Evolutionary conservation across 2,113 vertebrate species (phyloP).

Genomic region (Euleptes europaea): DNA sequence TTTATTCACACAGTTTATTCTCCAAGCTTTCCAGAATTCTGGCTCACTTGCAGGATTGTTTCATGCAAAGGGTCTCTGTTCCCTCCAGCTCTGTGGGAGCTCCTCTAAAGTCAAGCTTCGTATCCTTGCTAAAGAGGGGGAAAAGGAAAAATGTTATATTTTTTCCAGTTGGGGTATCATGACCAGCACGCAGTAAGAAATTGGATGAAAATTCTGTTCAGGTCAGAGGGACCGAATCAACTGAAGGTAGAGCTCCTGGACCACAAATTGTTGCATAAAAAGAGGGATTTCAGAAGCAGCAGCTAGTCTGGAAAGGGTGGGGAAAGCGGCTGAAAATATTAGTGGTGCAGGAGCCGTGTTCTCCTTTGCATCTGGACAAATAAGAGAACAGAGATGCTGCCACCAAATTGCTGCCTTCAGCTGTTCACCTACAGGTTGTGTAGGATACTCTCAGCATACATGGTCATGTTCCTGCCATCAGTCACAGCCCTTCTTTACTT

Average conservation of each 20-base stretch:
- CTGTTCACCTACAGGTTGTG: background rate
- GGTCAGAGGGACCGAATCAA: background rate
- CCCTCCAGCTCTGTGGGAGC: background rate
- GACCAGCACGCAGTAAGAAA: background rate
- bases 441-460: background rate
- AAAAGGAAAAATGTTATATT: too few species aligned
- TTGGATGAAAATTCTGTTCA: background rate
- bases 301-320: background rate
- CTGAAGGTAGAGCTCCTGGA: background rate
- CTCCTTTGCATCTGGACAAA: background rate
- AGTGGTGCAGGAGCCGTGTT: background rate
- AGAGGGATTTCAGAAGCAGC: background rate
- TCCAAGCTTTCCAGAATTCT: conserved; percentile 5
- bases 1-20: conserved; percentile 3
- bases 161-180: background rate
- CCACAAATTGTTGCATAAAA: background rate
- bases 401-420: background rate
- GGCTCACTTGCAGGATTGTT: background rate
- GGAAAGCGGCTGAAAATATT: background rate
- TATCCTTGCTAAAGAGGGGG: background rate
- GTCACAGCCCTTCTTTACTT: background rate
- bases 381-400: background rate
- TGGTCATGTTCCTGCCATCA: background rate
- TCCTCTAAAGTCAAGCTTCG: background rate
- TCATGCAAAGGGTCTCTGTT: background rate